Evolutionary conservation across 2,888 invertebrate genomes (phyloP), one percentile per base, ranked within the genome.

Genomic region (Epinotia brunnichana): DNA sequence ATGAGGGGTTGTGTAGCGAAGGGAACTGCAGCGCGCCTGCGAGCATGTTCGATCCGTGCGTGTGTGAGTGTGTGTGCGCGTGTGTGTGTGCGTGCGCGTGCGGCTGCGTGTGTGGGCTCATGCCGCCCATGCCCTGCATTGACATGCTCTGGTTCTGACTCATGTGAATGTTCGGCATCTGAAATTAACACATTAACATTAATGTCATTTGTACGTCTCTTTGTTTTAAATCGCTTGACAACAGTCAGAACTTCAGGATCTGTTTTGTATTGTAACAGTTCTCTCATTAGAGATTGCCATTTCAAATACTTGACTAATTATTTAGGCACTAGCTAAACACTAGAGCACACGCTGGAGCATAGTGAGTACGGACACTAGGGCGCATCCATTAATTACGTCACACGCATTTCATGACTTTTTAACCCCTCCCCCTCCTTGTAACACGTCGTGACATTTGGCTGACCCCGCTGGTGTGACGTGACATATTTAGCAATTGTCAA

Each of bases 101-200:
- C 78, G 83, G 76, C 83, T 82, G 75, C n/a, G 76, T 67, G 86
- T 64, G 10, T 3, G 48, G 3, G 29, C 21, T 82, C 84, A 87
- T 87, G 74, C 88, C 86, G 69, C 85, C 83, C 84, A 85, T 80
- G 74, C 77, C 76, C 79, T 84, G 94, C 85, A 95, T 93, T 21
- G 95, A 94, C 86, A 95, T 93, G 78, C 95, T 95, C 81, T 95
- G 95, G 5, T 95, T 94, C 85, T 96, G 96, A 79, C 94, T 94
- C 95, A 96, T 95, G 83, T 95, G 96, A 82, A 96, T 94, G 79
- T 94, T 95, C 76, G 95, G 92, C 93, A 95, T 94, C 92, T 95
- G 93, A 79, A 91, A 69, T 54, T 44, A 69, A 39, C 0, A 44
- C 44, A 9, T 35, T 35, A 35, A 29, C 29, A 29, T 29, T 29